A percentile compares a stretch with the other conserved stretches of the same genome.
These are phyloP conservation scores for Pangasius sanitwongsei DNA, from an alignment of 2,797 vertebrate genomes.

Conservation along the genomic window DNA sequence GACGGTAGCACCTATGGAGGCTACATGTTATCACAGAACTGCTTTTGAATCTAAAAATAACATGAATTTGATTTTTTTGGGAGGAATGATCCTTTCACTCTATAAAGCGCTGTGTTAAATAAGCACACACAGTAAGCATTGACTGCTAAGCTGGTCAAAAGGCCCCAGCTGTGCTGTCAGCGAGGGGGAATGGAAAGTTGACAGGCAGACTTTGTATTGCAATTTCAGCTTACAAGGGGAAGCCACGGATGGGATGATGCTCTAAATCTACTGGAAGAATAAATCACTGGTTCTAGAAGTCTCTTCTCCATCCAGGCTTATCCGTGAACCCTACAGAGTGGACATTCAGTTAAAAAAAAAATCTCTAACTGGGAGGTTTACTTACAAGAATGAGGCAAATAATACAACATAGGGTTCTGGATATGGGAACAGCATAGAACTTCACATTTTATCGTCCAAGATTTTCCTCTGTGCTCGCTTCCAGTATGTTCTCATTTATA, in stretches of 20 bases:
- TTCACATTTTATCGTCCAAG: background rate
- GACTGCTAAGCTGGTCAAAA: slow-evolving; percentile 28
- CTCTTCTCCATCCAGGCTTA: slow-evolving; percentile 49
- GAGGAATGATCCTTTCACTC: background rate
- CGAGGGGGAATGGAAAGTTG: slow-evolving; percentile 33
- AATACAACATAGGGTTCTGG: background rate
- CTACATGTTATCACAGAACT: background rate
- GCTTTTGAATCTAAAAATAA: slow-evolving; percentile 5
- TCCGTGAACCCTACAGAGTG: background rate
- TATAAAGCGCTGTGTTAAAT: slow-evolving; percentile 7
- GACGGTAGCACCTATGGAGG: background rate
- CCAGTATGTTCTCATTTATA: background rate
- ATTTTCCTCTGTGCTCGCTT: background rate
- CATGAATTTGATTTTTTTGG: background rate
- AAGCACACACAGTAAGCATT: background rate
- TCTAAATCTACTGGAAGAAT: slow-evolving; percentile 69
- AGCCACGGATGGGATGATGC: slow-evolving; percentile 57
- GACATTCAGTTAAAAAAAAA: background rate
- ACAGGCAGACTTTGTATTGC: slow-evolving; percentile 33
- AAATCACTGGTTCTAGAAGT: slow-evolving; percentile 67
- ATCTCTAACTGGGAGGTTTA: background rate
- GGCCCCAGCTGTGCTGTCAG: slow-evolving; percentile 43
- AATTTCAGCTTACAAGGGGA: slow-evolving; percentile 68
- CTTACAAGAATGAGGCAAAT: background rate
- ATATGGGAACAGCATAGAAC: background rate